Evolutionary conservation across 1,140 invertebrate species (phyloP).

Genomic region (Mya arenaria): DNA sequence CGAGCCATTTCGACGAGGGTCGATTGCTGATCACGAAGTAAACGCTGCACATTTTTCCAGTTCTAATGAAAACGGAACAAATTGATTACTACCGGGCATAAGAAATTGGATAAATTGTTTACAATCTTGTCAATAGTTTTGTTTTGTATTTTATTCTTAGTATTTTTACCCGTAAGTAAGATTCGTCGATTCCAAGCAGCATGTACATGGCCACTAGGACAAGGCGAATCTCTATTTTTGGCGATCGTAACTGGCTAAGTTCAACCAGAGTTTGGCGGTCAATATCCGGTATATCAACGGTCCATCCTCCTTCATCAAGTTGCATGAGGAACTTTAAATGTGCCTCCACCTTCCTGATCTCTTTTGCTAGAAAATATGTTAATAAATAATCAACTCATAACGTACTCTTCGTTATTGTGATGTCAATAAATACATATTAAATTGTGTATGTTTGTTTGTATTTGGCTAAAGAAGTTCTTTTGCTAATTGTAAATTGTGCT

Average conservation of each 20-base stretch:
- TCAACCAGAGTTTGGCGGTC: slow-evolving; percentile 36
- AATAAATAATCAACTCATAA: background rate
- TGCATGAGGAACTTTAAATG: slow-evolving; percentile 24
- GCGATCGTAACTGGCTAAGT: slow-evolving; percentile 17
- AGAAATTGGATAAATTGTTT: background rate
- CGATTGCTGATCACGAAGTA: slow-evolving; percentile 34
- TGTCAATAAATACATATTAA: too few species aligned
- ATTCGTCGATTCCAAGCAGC: slow-evolving; percentile 36
- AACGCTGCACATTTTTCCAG: slow-evolving; percentile 25
- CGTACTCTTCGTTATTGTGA: background rate
- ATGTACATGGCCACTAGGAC: slow-evolving; percentile 34
- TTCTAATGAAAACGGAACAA: slow-evolving; percentile 9
- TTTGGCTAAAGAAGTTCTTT: too few species aligned
- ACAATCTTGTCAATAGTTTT: background rate
- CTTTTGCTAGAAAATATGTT: background rate
- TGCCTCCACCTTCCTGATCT: slow-evolving; percentile 6
- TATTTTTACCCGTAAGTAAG: slow-evolving; percentile 13
- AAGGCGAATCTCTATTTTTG: slow-evolving; percentile 20
- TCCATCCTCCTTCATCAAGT: slow-evolving; percentile 45
- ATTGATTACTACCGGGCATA: background rate
- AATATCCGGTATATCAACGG: slow-evolving; percentile 32
- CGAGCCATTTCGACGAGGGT: slow-evolving; percentile 42
- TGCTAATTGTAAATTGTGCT: too few species aligned
- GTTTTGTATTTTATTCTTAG: too few species aligned
- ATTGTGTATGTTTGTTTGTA: too few species aligned